Evolutionary conservation across 2,113 vertebrate species (phyloP).

Genomic region (Channa argus): DNA sequence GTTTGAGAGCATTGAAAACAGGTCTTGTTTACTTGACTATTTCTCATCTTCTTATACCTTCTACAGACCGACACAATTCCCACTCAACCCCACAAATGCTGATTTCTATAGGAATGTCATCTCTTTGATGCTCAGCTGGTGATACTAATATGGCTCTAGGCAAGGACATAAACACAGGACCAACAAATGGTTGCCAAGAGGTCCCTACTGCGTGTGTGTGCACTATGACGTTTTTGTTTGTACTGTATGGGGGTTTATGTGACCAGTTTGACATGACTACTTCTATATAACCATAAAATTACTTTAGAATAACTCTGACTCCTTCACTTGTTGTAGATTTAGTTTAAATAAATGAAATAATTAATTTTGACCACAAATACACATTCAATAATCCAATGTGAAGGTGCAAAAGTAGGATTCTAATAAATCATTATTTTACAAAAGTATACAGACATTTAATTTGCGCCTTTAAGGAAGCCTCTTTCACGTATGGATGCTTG

Average conservation of each 20-base stretch:
- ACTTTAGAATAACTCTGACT: no score
- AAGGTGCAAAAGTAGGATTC: no score
- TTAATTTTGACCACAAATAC: no score
- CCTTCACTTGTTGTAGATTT: no score
- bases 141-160: constrained; percentile 44
- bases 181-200: constrained; percentile 23
- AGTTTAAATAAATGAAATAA: no score
- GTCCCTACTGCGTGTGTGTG: not conserved
- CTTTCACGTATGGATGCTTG: no score
- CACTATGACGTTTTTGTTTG: not conserved
- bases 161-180: constrained; percentile 55
- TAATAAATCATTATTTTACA: no score
- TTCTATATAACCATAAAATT: not conserved
- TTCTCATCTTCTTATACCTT: constrained; percentile 22
- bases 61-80: constrained; percentile 1
- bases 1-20: constrained; percentile 57
- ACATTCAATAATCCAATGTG: no score
- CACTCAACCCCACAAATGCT: constrained; percentile 7
- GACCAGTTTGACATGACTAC: not conserved
- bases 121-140: constrained; percentile 48
- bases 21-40: constrained; percentile 56
- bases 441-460: no score
- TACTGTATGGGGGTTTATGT: not conserved
- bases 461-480: no score
- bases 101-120: constrained; percentile 40